phyloP scores from a whole-genome alignment of 2,113 vertebrate species.

The Bungarus multicinctus region DNA sequence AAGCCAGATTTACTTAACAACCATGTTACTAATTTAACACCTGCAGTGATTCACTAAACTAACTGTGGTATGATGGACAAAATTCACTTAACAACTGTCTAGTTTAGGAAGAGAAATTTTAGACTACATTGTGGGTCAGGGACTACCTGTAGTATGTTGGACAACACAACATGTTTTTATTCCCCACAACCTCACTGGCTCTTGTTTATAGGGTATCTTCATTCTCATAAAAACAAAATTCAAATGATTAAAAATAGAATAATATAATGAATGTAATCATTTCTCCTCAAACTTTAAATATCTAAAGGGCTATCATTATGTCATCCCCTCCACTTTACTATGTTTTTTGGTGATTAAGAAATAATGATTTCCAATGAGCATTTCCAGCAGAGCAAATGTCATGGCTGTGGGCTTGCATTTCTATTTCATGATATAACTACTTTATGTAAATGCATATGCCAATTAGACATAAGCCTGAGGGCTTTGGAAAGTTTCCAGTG shows the following conservation, averaged over 20 bases:
- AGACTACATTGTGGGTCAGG: neutral
- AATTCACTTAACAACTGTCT: neutral
- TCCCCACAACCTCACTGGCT: neutral
- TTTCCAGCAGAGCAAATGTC: conserved; percentile 13
- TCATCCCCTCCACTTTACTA: neutral
- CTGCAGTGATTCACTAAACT: neutral
- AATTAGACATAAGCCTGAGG: conserved; percentile 10
- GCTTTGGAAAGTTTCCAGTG: neutral
- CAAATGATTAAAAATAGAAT: neutral
- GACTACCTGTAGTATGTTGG: neutral
- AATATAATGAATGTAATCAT: neutral
- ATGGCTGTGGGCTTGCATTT: neutral
- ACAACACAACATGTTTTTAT: neutral
- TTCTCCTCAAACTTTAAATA: neutral
- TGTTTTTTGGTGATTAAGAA: neutral
- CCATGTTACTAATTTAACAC: neutral
- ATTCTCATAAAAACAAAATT: neutral
- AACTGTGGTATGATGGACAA: neutral
- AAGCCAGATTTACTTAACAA: neutral
- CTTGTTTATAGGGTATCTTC: neutral
- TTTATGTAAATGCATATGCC: conserved; percentile 2
- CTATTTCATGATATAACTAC: conserved; percentile 27
- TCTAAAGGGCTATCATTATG: neutral
- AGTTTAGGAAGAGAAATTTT: neutral
- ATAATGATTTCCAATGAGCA: conserved; percentile 1